These are phyloP conservation scores for Iguana delicatissima DNA, from an alignment of 2,797 vertebrate species.

Conservation along the genomic window DNA sequence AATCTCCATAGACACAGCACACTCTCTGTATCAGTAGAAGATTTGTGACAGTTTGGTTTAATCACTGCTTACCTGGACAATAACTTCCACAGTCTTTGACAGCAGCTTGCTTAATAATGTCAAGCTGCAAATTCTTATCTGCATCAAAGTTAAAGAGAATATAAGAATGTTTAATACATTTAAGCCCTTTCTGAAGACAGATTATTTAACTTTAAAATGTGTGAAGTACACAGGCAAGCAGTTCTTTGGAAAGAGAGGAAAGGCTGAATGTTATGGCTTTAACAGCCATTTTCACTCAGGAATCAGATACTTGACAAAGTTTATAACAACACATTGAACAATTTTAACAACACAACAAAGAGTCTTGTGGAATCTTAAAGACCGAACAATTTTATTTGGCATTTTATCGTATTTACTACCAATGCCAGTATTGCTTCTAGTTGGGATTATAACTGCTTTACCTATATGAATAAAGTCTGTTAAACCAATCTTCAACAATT, in stretches of 20 bases:
- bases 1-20: neutral
- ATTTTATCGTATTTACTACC: neutral
- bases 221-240: neutral
- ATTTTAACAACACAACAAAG: neutral
- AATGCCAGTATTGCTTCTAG: neutral
- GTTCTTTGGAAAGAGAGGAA: neutral
- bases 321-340: neutral
- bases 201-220: neutral
- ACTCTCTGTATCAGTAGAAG: neutral
- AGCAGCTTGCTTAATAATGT: slow-evolving; percentile 87
- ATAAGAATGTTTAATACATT: neutral
- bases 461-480: neutral
- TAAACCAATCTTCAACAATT: neutral
- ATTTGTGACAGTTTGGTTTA: rapidly evolving
- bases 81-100: slow-evolving; percentile 84
- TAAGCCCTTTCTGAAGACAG: neutral
- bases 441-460: neutral
- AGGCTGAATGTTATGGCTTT: neutral
- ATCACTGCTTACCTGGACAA: slow-evolving; percentile 84
- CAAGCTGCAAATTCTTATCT: slow-evolving; percentile 90
- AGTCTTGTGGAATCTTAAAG: neutral
- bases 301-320: neutral
- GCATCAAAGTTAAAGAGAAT: slow-evolving; percentile 52
- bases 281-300: neutral
- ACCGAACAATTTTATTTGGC: neutral